Conservation (phyloP, 2,888 invertebrate species). For the Leptopilina syphax region DNA sequence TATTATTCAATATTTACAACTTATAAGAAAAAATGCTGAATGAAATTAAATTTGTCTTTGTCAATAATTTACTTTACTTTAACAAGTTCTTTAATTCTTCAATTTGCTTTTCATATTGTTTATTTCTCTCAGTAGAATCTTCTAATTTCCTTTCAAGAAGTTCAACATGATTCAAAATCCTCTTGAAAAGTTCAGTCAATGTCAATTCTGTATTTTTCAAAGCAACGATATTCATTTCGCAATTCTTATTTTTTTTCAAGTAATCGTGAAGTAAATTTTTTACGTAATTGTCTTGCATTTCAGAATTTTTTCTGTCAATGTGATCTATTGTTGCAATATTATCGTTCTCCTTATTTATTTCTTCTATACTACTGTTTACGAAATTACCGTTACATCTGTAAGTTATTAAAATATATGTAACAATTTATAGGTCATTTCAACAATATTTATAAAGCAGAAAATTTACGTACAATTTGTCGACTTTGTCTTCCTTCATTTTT, state of each 20-base stretch:
- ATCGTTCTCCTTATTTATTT: not conserved
- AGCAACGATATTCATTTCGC: not conserved
- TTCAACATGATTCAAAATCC: conserved; percentile 24
- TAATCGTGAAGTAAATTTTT: conserved; percentile 12
- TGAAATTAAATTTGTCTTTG: not conserved
- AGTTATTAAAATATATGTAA: not conserved
- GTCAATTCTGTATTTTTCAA: not conserved
- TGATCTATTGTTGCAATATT: not conserved
- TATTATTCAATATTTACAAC: too few relatives aligned
- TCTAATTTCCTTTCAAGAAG: conserved; percentile 12
- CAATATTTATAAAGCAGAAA: not conserved
- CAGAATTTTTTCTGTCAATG: not conserved
- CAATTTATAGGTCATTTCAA: not conserved
- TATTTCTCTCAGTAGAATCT: not conserved
- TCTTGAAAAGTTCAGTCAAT: conserved; percentile 2
- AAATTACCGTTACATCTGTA: not conserved
- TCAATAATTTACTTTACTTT: not conserved
- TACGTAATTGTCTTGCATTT: not conserved
- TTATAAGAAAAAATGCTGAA: not conserved
- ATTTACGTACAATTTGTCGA: conserved; percentile 8
- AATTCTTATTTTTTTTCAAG: conserved; percentile 1
- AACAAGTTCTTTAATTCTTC: conserved; percentile 4
- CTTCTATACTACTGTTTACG: not conserved
- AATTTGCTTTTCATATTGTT: conserved; percentile 18
- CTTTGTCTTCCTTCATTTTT: not conserved